phyloP scores from a whole-genome alignment of 2,797 vertebrate species.

The Gobionotothen gibberifrons region DNA sequence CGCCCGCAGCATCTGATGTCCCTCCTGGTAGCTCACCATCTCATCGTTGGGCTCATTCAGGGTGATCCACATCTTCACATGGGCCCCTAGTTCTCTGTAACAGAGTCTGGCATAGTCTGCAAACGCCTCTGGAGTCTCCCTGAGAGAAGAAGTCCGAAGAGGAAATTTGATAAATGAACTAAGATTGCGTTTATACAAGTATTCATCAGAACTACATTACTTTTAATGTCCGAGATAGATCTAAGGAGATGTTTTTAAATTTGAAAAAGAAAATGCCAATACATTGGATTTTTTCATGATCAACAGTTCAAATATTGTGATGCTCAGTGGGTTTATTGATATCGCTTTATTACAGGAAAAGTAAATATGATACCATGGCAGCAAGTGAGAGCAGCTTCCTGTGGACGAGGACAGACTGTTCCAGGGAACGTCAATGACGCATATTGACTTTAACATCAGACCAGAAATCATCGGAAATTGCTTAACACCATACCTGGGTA shows the following conservation, averaged over 20 bases:
- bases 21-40: constrained; percentile 88
- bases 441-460: constrained; percentile 34
- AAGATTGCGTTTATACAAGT: neutral
- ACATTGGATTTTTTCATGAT: neutral
- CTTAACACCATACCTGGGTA: neutral
- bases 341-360: constrained; percentile 13
- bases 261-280: constrained; percentile 9
- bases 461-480: neutral
- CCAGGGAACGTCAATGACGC: neutral
- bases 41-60: constrained; percentile 91
- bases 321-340: neutral
- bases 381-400: constrained; percentile 1
- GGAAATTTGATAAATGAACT: neutral
- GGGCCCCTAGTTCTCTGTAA: constrained; percentile 88
- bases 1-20: constrained; percentile 91
- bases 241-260: too few species aligned
- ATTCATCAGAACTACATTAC: neutral
- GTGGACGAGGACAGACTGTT: constrained; percentile 9
- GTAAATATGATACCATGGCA: neutral
- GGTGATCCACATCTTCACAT: constrained; percentile 96
- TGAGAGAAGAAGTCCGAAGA: constrained; percentile 3
- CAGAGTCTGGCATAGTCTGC: constrained; percentile 91
- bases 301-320: constrained; percentile 14
- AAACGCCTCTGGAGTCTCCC: constrained; percentile 87
- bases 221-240: neutral